Evolutionary conservation across 2,888 invertebrate genomes (phyloP).

Genomic region (Diogma glabrata): DNA sequence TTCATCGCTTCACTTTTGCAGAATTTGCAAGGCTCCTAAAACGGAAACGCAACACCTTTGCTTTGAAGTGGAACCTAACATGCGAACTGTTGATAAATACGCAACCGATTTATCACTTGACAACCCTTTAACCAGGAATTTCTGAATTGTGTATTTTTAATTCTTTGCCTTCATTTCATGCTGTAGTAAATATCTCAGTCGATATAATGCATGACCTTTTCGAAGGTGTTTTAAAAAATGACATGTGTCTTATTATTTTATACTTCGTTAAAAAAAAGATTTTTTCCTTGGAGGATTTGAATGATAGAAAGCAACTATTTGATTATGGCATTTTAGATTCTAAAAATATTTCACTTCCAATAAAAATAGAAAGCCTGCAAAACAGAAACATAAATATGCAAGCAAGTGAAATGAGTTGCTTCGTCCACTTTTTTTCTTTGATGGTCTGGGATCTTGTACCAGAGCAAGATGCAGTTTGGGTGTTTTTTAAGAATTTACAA

Average conservation of each 20-base stretch:
- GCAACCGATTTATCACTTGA: background rate
- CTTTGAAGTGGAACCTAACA: background rate
- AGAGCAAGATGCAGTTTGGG: background rate
- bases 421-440: background rate
- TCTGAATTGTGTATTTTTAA: background rate
- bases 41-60: background rate
- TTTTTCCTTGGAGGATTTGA: background rate
- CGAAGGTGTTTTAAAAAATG: constrained; percentile 1
- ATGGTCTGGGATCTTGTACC: background rate
- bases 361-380: background rate
- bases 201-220: background rate
- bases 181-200: background rate
- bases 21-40: background rate
- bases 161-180: background rate
- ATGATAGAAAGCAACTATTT: background rate
- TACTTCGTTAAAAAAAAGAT: background rate
- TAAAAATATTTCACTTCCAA: background rate
- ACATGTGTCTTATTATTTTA: background rate
- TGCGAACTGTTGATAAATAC: background rate
- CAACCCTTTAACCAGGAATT: background rate
- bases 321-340: background rate
- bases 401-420: background rate
- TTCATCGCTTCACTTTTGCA: background rate
- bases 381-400: background rate
- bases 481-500: background rate